Percentiles rank a stretch among this genome's conserved stretches.
Conservation (phyloP, 2,888 invertebrate species). For the Hirtodrosophila duncani region DNA sequence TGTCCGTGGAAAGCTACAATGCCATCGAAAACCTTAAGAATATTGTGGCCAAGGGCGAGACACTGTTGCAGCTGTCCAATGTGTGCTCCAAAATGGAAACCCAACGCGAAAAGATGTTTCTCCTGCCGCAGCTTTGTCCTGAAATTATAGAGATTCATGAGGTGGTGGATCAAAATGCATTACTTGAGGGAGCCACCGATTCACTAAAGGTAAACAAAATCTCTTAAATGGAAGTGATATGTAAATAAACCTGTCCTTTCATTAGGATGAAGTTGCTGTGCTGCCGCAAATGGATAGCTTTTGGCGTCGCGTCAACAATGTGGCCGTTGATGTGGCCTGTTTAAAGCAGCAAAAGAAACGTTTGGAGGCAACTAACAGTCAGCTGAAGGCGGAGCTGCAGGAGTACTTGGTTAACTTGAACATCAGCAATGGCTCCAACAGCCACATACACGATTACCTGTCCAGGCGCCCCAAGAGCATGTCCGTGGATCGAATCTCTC, state of each 20-base stretch:
- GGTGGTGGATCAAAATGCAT: constrained; percentile 49
- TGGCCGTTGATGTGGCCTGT: constrained; percentile 80
- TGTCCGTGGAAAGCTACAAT: constrained; percentile 83
- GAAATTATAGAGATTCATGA: constrained; percentile 63
- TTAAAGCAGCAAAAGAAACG: constrained; percentile 76
- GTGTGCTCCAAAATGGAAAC: constrained; percentile 85
- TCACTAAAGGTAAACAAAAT: constrained; percentile 38
- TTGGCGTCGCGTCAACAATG: constrained; percentile 82
- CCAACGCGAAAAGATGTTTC: constrained; percentile 80
- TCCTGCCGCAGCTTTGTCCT: constrained; percentile 67
- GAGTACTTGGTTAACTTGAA: constrained; percentile 82
- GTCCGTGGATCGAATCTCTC: constrained; percentile 75
- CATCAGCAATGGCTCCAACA: constrained; percentile 76
- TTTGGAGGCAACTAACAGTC: constrained; percentile 82
- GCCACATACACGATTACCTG: constrained; percentile 72
- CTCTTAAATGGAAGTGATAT: no score
- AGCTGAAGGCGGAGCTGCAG: constrained; percentile 82
- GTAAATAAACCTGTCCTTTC: background rate
- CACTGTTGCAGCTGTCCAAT: constrained; percentile 81
- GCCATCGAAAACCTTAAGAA: constrained; percentile 79
- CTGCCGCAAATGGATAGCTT: constrained; percentile 85
- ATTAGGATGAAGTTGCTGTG: constrained; percentile 79
- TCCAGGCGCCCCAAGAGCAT: constrained; percentile 76
- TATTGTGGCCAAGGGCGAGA: constrained; percentile 81
- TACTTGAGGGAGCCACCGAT: constrained; percentile 56